Percentiles rank a stretch among this genome's conserved stretches.
phyloP scores from a whole-genome alignment of 2,797 vertebrate species.

The Muraenolepis orangiensis region DNA sequence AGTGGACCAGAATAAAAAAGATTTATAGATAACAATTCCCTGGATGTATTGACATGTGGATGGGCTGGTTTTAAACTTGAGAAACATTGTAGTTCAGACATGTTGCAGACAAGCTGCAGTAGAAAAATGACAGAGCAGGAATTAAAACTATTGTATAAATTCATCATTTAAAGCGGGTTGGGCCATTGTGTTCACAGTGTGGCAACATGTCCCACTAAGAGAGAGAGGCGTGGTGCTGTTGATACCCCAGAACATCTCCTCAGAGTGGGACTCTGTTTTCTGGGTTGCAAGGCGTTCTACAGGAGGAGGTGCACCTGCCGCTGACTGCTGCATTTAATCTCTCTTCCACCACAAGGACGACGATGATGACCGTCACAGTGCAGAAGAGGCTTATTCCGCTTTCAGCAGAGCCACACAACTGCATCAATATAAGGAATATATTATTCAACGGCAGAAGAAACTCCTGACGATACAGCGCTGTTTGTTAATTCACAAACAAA shows the following conservation, averaged over 20 bases:
- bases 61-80: too few relatives aligned
- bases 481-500: background rate
- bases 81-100: background rate
- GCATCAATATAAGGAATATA: slow-evolving; percentile 1
- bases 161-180: background rate
- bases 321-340: background rate
- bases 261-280: background rate
- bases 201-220: background rate
- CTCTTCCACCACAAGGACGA: background rate
- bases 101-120: too few relatives aligned
- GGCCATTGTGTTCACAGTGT: background rate
- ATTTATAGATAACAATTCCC: background rate
- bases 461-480: background rate
- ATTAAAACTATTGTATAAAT: background rate
- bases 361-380: background rate
- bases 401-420: background rate
- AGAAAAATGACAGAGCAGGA: background rate
- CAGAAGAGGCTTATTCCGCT: background rate
- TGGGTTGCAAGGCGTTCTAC: background rate
- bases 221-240: background rate
- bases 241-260: background rate
- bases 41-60: background rate
- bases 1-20: background rate
- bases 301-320: background rate
- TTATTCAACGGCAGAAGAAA: background rate